Conservation (phyloP, 2,113 vertebrate species). For the Thermophis baileyi region DNA sequence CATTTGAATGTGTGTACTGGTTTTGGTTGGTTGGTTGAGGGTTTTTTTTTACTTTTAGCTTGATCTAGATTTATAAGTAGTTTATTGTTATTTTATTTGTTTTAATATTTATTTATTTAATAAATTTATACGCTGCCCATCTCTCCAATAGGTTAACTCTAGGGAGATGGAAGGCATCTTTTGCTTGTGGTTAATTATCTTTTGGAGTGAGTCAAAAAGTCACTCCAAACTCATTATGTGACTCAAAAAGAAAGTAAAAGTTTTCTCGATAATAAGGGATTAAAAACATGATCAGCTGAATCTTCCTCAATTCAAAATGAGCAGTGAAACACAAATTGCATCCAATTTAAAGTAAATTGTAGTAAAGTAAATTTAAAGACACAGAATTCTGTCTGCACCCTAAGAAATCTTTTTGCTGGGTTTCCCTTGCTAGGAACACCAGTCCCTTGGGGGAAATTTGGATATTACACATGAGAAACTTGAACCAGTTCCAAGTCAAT, state of each 20-base stretch:
- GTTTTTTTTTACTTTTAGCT: background rate
- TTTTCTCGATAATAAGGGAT: background rate
- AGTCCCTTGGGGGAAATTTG: background rate
- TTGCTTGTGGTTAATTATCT: background rate
- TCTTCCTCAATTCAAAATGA: background rate
- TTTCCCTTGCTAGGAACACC: background rate
- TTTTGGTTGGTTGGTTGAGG: background rate
- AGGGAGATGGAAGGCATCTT: background rate
- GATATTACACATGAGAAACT: constrained; percentile 3
- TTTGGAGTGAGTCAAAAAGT: background rate
- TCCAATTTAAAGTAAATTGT: background rate
- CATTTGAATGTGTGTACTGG: background rate
- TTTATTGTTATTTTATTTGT: background rate
- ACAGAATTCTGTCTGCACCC: background rate
- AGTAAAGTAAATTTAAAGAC: background rate
- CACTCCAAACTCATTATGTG: background rate
- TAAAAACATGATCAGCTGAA: background rate
- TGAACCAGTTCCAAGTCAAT: constrained; percentile 30
- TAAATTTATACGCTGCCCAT: background rate
- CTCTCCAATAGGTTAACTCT: background rate
- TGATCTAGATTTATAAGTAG: background rate
- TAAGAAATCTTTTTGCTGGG: background rate
- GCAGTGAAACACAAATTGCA: background rate
- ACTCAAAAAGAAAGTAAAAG: background rate
- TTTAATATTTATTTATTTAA: background rate